These are phyloP conservation scores for Zoroaster sp. DNA, from an alignment of 53 echinoderm and acorn worm species.

Conservation along the genomic window DNA sequence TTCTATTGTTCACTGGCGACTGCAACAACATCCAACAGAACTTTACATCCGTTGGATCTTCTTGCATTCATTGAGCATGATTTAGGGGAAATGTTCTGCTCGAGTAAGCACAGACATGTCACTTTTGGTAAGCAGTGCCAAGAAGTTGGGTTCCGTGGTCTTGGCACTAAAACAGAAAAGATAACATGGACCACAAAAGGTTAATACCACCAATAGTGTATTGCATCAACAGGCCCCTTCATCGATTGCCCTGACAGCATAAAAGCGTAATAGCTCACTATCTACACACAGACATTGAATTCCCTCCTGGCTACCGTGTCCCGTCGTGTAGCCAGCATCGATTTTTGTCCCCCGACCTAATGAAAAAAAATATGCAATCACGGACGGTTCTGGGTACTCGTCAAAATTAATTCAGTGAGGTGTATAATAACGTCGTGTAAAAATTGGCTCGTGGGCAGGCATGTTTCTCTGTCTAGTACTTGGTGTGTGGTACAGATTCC, in stretches of 20 bases:
- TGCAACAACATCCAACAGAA: no score
- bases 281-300: slow-evolving; percentile 5
- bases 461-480: not conserved
- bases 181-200: slow-evolving; percentile 15
- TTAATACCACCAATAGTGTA: slow-evolving; percentile 22
- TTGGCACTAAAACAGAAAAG: not conserved
- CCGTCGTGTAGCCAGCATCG: slow-evolving; percentile 3
- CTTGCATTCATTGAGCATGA: no score
- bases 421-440: slow-evolving; percentile 36
- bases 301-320: not conserved
- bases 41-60: no score
- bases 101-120: not conserved
- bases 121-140: not conserved
- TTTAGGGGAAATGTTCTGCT: no score
- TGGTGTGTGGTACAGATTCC: not conserved
- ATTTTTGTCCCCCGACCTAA: not conserved
- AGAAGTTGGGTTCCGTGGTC: not conserved
- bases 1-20: no score
- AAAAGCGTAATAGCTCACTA: slow-evolving; percentile 29
- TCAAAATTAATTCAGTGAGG: slow-evolving; percentile 30
- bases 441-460: slow-evolving; percentile 12
- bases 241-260: slow-evolving; percentile 21
- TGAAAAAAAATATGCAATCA: not conserved
- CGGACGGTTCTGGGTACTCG: not conserved
- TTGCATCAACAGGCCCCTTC: slow-evolving; percentile 14